Evolutionary conservation across 1,140 invertebrate genomes (phyloP).

Genomic region (Diabrotica virgifera): DNA sequence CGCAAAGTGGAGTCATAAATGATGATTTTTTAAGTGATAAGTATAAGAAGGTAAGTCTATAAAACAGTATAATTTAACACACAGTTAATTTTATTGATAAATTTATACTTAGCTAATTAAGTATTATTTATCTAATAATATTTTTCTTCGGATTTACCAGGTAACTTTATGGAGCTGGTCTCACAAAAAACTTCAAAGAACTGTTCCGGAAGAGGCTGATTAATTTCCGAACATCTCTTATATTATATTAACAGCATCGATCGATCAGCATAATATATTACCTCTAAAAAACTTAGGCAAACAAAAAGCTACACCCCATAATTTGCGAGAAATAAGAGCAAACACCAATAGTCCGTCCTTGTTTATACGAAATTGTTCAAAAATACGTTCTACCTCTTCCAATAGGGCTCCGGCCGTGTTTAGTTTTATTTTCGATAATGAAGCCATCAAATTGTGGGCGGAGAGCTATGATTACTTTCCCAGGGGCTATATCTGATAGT

Average conservation of each 20-base stretch:
- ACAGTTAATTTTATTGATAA: no score
- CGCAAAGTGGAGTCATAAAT: no score
- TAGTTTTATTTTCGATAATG: slow-evolving; percentile 1
- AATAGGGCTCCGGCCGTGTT: not conserved
- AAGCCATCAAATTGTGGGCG: slow-evolving; percentile 1
- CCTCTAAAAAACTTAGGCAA: not conserved
- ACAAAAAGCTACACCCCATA: not conserved
- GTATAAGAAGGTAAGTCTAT: no score
- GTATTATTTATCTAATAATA: no score
- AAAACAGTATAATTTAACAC: no score
- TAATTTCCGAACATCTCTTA: not conserved
- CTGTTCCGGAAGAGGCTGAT: not conserved
- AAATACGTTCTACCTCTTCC: not conserved
- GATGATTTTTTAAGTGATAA: no score
- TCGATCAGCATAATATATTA: not conserved
- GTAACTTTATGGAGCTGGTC: no score
- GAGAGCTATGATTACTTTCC: not conserved
- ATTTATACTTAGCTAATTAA: no score
- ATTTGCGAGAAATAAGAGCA: not conserved
- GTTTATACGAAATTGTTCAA: not conserved
- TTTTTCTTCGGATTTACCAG: no score
- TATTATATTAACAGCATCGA: not conserved
- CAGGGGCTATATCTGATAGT: slow-evolving; percentile 1
- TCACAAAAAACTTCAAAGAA: no score
- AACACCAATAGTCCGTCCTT: not conserved